Base-by-base conservation (phyloP, 2,888 invertebrate genomes). In the Aspidiotus rigidus region DNA sequence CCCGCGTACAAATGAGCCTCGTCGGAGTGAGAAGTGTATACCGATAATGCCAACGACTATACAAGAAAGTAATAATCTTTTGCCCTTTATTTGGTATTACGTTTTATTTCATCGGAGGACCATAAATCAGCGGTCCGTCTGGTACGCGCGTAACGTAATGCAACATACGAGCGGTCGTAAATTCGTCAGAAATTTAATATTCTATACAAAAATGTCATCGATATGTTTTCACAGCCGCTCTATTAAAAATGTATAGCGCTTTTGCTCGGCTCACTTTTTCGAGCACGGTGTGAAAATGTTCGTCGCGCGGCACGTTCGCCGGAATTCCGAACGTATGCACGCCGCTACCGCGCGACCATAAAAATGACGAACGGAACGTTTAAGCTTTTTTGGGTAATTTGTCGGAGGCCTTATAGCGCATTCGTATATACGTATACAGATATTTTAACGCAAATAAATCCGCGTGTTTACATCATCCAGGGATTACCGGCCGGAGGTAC, bases 391-490 rank as follows among this genome's bases (percentile, higher is more conserved):
- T 6, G 11, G 10, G 49, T 49, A 49, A 49, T 49, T 49, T 49
- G 49, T 11, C 11, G n/a, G 49, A n/a, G 49, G 49, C 49, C 49
- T 11, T n/a, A n/a, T 11, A 11, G 49, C 11, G 49, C 49, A n/a
- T 49, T 49, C 6, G 49, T 49, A 28, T 28, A 28, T 28, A 28
- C 28, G 28, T 28, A 28, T 28, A 28, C 28, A 28, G 28, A 28
- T 28, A 49, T 49, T 49, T 62, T 62, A 62, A 62, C 62, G 28
- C 28, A 62, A 49, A 62, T 62, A 62, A 62, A 62, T 62, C 62
- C 62, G 28, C 49, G 49, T 62, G 62, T 62, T 62, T 62, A 62
- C 62, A 62, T 62, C 62, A 49, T 62, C 62, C 49, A 49, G 17
- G 62, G 62, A 62, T 62, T 62, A 62, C 44, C 62, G 40, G 49